A percentile compares a stretch with the other conserved stretches of the same genome.
These are phyloP conservation scores for Thaleichthys pacificus DNA, from an alignment of 2,797 vertebrate species.

Conservation along the genomic window DNA sequence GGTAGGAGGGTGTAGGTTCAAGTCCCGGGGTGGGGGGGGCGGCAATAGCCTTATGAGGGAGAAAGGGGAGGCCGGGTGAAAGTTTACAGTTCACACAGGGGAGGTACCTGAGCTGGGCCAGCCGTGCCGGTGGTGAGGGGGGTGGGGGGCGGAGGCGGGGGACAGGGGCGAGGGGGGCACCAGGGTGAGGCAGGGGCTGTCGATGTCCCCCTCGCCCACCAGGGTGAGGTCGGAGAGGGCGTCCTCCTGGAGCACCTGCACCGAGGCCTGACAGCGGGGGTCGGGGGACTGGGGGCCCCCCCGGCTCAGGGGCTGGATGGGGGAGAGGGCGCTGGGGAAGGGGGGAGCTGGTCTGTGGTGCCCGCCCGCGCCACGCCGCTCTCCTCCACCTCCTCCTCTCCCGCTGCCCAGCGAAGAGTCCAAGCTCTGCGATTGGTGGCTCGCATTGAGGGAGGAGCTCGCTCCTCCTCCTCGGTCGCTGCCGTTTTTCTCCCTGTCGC, in stretches of 20 bases:
- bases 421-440: constrained; percentile 75
- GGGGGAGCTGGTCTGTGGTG: constrained; percentile 65
- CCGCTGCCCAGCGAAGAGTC: constrained; percentile 68
- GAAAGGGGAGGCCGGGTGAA: constrained; percentile 19
- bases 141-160: constrained; percentile 44
- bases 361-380: constrained; percentile 53
- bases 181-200: constrained; percentile 88
- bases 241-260: constrained; percentile 78
- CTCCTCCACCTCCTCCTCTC: constrained; percentile 61
- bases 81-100: constrained; percentile 77
- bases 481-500: constrained; percentile 54
- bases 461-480: constrained; percentile 46
- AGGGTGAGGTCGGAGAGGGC: constrained; percentile 69
- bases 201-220: constrained; percentile 90
- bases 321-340: constrained; percentile 74
- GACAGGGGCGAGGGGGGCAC: constrained; percentile 76
- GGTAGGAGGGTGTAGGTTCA: constrained; percentile 11
- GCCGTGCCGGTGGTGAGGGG: constrained; percentile 60
- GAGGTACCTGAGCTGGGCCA: constrained; percentile 92
- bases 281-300: constrained; percentile 61
- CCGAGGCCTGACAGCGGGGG: constrained; percentile 60
- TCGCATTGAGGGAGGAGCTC: constrained; percentile 62
- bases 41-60: constrained; percentile 13
- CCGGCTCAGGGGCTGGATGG: constrained; percentile 64
- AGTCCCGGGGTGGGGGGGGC: background rate